Evolutionary conservation across 2,888 invertebrate genomes (phyloP).

Genomic region (Luperina testacea): DNA sequence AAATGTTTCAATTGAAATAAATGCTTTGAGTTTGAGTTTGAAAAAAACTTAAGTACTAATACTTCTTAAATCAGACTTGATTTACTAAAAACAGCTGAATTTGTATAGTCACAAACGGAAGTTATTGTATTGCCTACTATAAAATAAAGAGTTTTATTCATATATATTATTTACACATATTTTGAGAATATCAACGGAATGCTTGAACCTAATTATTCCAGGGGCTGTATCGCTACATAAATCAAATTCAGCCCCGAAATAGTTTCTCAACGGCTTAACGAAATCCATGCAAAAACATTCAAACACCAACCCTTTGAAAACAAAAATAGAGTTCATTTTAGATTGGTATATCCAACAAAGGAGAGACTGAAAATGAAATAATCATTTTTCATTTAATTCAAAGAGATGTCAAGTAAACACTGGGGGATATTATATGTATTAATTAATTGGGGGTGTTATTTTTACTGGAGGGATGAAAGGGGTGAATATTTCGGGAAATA

Average conservation of each 20-base stretch:
- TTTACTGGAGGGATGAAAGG: constrained; percentile 52
- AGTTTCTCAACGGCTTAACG: constrained; percentile 58
- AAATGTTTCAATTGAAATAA: too few relatives aligned
- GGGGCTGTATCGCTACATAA: constrained; percentile 60
- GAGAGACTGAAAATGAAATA: constrained; percentile 71
- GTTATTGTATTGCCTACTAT: background rate
- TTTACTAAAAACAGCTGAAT: background rate
- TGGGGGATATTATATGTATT: constrained; percentile 61
- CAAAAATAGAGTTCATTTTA: constrained; percentile 24
- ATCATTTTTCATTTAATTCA: constrained; percentile 79
- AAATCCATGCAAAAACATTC: background rate
- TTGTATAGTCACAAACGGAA: background rate
- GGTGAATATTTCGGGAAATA: constrained; percentile 39
- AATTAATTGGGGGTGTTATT: constrained; percentile 60
- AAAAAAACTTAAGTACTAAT: background rate
- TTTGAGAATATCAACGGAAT: constrained; percentile 51
- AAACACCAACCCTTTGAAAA: background rate
- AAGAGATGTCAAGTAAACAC: constrained; percentile 73
- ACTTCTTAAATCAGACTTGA: background rate
- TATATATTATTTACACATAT: constrained; percentile 33
- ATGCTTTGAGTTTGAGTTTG: too few relatives aligned
- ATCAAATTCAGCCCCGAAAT: constrained; percentile 67
- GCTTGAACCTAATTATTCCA: constrained; percentile 63
- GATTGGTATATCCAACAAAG: constrained; percentile 32
- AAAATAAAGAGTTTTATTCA: background rate